A percentile compares a stretch with the other conserved stretches of the same genome.
Evolutionary conservation across 2,888 invertebrate genomes (phyloP).

Genomic region (Hirtodrosophila confusa): DNA sequence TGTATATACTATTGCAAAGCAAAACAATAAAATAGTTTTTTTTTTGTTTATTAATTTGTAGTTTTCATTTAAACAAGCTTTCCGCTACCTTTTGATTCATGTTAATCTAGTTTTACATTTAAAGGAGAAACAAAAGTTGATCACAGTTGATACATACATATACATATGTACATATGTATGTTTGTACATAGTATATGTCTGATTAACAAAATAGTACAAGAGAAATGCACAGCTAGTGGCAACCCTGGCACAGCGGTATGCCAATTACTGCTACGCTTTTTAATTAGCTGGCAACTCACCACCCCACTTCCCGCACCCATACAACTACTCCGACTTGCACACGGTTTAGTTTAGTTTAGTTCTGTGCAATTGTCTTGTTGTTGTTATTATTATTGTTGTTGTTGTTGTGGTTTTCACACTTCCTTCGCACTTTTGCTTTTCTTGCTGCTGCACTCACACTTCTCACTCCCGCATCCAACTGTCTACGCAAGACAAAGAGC

Average conservation of each 20-base stretch:
- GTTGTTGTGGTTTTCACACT: conserved; percentile 53
- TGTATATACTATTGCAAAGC: conserved; percentile 19
- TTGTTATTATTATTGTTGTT: conserved; percentile 48
- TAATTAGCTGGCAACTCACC: conserved; percentile 60
- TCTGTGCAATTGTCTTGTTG: conserved; percentile 46
- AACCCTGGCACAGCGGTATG: conserved; percentile 65
- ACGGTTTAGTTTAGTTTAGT: conserved; percentile 28
- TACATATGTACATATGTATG: too few species aligned
- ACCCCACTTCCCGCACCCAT: conserved; percentile 5
- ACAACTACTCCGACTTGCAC: conserved; percentile 15
- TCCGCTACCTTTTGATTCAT: too few species aligned
- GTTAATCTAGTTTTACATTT: too few species aligned
- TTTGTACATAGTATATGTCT: too few species aligned
- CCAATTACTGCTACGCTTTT: conserved; percentile 77
- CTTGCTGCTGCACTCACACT: conserved; percentile 41
- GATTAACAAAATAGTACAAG: conserved; percentile 33
- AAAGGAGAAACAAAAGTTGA: too few species aligned
- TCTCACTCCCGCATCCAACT: conserved; percentile 25
- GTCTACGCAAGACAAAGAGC: background rate
- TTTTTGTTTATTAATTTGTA: too few species aligned
- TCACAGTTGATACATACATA: too few species aligned
- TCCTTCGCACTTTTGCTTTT: conserved; percentile 65
- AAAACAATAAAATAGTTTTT: conserved; percentile 34
- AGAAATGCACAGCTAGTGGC: conserved; percentile 61
- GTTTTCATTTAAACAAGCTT: too few species aligned